Base-by-base conservation (phyloP, 2,113 vertebrate species). In the Pluvialis apricaria region DNA sequence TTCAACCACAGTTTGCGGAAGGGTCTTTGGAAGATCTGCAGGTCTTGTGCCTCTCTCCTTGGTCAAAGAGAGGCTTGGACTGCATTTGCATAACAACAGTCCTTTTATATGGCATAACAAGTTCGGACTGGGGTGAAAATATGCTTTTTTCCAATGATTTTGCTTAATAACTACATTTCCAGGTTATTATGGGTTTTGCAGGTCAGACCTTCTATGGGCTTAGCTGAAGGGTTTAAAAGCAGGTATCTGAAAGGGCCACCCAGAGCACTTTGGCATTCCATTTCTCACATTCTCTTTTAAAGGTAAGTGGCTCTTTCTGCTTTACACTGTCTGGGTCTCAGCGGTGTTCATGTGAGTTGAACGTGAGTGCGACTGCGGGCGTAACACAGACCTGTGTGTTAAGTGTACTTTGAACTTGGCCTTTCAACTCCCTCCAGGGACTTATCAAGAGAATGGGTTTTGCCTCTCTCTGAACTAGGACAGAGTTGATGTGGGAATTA, bases 61-160 rank as follows among this genome's bases (percentile, higher is more conserved):
- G 28, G 31, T 44, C 29, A n/a, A 10, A 68, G 44, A 22, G 68
- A 32, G 19, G 2, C n/a, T 51, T 42, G 38, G 15, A 3, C 15
- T 32, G 1, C 8, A 2, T 25, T 36, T 71, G 13, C 15, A 0
- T 5, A 11, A 8, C 15, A 55, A 10, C 29, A 72, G 5, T 25
- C 5, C 26, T 54, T 58, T 57, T 52, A 6, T 9, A 11, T 11
- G 32, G 22, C 15, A 7, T 16, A 68, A 51, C 5, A 12, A 13
- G 10, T 38, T 36, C 60, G 76, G 20, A 75, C 16, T 9, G 9
- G 14, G 25, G 4, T 52, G 16, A 80, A 76, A 72, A 62, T 4
- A 1, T 0, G 3, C 6, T 62, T 42, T 79, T 75, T 62, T 21
- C 45, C 32, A 26, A 8, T 6, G 3, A 32, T 76, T 82, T 85